These are phyloP conservation scores for Agelas oroides DNA, from an alignment of 37 sponge, comb jelly and placozoan genomes.

Conservation along the genomic window DNA sequence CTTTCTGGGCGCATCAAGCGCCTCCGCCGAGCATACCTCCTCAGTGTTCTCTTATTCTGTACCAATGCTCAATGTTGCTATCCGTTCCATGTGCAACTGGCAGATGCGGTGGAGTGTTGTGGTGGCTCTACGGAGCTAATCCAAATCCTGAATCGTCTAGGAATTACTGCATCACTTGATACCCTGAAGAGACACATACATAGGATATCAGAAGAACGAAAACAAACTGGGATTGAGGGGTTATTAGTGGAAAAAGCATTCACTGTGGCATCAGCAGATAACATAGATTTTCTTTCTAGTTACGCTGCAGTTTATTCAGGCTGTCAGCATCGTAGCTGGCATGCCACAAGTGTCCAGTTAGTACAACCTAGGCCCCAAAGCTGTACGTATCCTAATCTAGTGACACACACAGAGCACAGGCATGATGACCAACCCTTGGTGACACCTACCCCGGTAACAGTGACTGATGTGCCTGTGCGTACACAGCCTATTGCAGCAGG, in stretches of 20 bases:
- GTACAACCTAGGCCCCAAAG: not conserved
- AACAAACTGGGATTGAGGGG: not conserved
- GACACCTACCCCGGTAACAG: not conserved
- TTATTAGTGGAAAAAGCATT: not conserved
- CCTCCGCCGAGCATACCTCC: not conserved
- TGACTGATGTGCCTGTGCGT: too few relatives aligned
- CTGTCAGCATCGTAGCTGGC: conserved; percentile 14
- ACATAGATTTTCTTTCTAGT: not conserved
- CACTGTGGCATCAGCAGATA: conserved; percentile 10
- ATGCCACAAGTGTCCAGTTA: conserved; percentile 13
- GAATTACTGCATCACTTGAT: not conserved
- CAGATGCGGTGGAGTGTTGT: not conserved
- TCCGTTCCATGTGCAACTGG: conserved; percentile 11
- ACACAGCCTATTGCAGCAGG: too few relatives aligned
- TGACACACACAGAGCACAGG: too few relatives aligned
- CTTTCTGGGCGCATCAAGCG: not conserved
- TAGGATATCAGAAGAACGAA: not conserved
- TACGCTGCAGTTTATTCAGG: not conserved
- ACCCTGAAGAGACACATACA: not conserved
- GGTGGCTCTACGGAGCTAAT: conserved; percentile 23
- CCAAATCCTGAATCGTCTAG: not conserved
- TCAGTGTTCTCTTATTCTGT: not conserved
- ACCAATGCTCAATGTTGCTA: not conserved
- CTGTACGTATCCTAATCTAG: too few relatives aligned
- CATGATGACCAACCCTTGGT: not conserved